A percentile compares a stretch with the other conserved stretches of the same genome.
These are phyloP conservation scores for Caenorhabditis sp. DNA, from an alignment of 2,888 invertebrate species.

Conservation along the genomic window DNA sequence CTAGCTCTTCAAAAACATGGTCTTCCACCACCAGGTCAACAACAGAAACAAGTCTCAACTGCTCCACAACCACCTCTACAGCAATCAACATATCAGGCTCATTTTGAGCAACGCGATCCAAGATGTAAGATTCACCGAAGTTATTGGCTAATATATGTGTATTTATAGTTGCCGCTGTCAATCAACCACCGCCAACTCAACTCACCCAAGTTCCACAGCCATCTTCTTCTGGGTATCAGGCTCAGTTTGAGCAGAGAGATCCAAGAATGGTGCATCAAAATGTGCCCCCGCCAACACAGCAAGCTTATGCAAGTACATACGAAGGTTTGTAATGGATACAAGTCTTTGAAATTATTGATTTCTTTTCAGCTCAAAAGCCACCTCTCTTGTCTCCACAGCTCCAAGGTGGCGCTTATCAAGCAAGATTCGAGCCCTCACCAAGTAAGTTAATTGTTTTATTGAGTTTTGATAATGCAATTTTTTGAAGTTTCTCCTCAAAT, in stretches of 20 bases:
- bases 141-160: not conserved
- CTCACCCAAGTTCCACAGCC: slow-evolving; percentile 1
- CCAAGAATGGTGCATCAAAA: slow-evolving; percentile 12
- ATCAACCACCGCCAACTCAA: slow-evolving; percentile 13
- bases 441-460: slow-evolving; percentile 1
- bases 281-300: slow-evolving; percentile 7
- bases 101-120: slow-evolving; percentile 48
- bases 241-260: slow-evolving; percentile 46
- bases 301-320: slow-evolving; percentile 33
- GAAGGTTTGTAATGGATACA: slow-evolving; percentile 21
- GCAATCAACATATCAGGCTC: slow-evolving; percentile 20
- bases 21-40: not conserved
- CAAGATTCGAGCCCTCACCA: slow-evolving; percentile 39
- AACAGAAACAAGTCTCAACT: not conserved
- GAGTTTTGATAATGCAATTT: not conserved
- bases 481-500: slow-evolving; percentile 26
- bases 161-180: slow-evolving; percentile 13
- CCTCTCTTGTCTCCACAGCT: slow-evolving; percentile 40
- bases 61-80: not conserved
- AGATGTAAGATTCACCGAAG: slow-evolving; percentile 23
- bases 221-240: slow-evolving; percentile 3
- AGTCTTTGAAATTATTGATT: not conserved
- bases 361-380: slow-evolving; percentile 29
- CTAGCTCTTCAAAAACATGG: slow-evolving; percentile 23
- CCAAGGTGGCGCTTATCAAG: slow-evolving; percentile 39